Evolutionary conservation across 1,140 invertebrate species (phyloP).

Genomic region (Armadillidium nasatum): DNA sequence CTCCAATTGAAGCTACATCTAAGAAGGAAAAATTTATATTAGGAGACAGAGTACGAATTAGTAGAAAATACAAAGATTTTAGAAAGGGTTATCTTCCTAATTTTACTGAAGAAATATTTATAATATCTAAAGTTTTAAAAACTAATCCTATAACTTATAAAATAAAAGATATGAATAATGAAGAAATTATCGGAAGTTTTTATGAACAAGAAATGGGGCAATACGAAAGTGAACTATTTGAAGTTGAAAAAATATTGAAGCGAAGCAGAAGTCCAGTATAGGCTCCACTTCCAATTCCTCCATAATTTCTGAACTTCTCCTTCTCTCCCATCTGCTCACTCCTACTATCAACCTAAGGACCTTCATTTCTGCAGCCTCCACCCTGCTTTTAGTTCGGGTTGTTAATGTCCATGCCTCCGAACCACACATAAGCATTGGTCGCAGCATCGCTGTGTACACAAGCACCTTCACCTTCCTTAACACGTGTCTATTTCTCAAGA

Average conservation of each 20-base stretch:
- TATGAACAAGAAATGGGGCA: conserved; percentile 18
- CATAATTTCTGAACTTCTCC: no score
- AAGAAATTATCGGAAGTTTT: conserved; percentile 32
- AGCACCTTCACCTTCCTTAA: no score
- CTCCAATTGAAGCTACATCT: not conserved
- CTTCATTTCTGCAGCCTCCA: no score
- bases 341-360: no score
- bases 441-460: no score
- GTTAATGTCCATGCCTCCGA: no score
- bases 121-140: conserved; percentile 38
- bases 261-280: not conserved
- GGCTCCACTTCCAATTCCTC: no score
- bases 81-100: conserved; percentile 44
- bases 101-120: conserved; percentile 45
- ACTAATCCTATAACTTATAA: conserved; percentile 29
- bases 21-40: conserved; percentile 31
- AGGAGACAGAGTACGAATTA: conserved; percentile 44
- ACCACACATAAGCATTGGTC: no score
- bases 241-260: conserved; percentile 26
- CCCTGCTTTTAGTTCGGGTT: no score
- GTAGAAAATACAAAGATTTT: conserved; percentile 33
- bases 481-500: no score
- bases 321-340: no score
- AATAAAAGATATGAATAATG: conserved; percentile 35
- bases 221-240: conserved; percentile 18